phyloP scores from a whole-genome alignment of 2,888 invertebrate genomes.

The Ectemnius continuus region DNA sequence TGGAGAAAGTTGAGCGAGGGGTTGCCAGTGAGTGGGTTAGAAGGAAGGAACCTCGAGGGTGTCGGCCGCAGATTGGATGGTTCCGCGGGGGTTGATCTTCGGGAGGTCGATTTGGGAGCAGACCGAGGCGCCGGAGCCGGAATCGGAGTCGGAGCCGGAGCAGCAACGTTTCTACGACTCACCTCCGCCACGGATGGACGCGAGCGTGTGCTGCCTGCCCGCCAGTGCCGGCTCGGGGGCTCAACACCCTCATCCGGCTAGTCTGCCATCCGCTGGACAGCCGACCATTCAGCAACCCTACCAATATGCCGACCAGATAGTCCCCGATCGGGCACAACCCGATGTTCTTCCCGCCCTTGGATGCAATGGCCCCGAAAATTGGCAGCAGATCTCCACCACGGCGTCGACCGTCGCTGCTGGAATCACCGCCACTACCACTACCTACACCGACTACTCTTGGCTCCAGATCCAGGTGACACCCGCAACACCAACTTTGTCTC shows the following conservation, averaged over 20 bases:
- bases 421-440: slow-evolving; percentile 66
- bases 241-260: slow-evolving; percentile 71
- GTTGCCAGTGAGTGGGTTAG: neutral
- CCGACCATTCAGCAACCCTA: slow-evolving; percentile 67
- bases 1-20: neutral
- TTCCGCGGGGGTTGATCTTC: slow-evolving; percentile 72
- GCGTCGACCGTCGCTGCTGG: slow-evolving; percentile 56
- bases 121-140: slow-evolving; percentile 56
- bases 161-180: slow-evolving; percentile 75
- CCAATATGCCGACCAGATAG: slow-evolving; percentile 77
- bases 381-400: slow-evolving; percentile 69
- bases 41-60: slow-evolving; percentile 26
- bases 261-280: slow-evolving; percentile 67
- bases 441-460: slow-evolving; percentile 77
- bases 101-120: slow-evolving; percentile 72
- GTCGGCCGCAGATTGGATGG: slow-evolving; percentile 71
- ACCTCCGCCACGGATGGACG: slow-evolving; percentile 76
- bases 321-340: slow-evolving; percentile 74
- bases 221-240: slow-evolving; percentile 74
- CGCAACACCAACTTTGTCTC: no score
- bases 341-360: slow-evolving; percentile 70
- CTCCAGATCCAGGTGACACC: slow-evolving; percentile 75
- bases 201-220: slow-evolving; percentile 76
- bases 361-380: slow-evolving; percentile 68
- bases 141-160: slow-evolving; percentile 64